Percentiles rank a stretch among this genome's conserved stretches.
These are phyloP conservation scores for Dendrocincla tyrannina DNA, from an alignment of 2,797 vertebrate genomes.

Conservation along the genomic window DNA sequence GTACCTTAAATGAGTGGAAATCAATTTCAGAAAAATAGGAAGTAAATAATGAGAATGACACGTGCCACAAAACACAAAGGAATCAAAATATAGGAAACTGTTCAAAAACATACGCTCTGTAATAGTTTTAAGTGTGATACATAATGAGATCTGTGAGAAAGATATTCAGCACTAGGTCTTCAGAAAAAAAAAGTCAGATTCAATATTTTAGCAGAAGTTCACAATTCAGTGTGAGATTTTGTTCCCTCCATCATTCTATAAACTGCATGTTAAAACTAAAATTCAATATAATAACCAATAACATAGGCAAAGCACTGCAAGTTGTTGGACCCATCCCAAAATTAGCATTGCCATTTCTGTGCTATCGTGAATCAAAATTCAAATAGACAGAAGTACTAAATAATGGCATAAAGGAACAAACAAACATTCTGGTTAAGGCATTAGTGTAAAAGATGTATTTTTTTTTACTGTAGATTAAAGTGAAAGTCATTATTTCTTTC, in stretches of 20 bases:
- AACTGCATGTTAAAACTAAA: background rate
- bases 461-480: too few relatives aligned
- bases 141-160: background rate
- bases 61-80: background rate
- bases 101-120: background rate
- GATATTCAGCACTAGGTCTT: background rate
- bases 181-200: background rate
- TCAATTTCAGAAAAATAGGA: conserved; percentile 24
- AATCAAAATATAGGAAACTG: conserved; percentile 9
- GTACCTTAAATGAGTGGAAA: conserved; percentile 11
- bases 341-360: background rate
- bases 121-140: background rate
- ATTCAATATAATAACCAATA: background rate
- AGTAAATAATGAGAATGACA: conserved; percentile 44
- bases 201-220: background rate
- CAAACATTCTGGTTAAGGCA: background rate
- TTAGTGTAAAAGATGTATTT: background rate
- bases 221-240: background rate
- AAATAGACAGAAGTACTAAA: background rate
- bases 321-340: background rate
- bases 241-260: background rate
- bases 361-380: background rate
- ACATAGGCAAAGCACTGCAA: background rate
- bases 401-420: background rate
- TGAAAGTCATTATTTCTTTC: background rate